phyloP scores from a whole-genome alignment of 1,140 invertebrate genomes.

The Melanaphis sacchari region DNA sequence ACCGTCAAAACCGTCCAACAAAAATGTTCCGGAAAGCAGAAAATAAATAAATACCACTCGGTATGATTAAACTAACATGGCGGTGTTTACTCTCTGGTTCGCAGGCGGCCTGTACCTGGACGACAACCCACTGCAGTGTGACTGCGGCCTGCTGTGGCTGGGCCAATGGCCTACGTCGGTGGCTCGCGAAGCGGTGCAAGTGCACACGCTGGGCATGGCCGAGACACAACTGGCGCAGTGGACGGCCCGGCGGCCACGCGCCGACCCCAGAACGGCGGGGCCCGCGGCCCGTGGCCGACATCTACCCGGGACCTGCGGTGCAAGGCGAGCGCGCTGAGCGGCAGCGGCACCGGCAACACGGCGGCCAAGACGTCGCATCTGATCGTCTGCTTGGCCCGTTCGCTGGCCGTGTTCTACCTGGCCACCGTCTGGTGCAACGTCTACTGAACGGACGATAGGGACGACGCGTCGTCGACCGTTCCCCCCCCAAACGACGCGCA shows the following conservation, averaged over 20 bases:
- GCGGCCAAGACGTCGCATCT: constrained; percentile 48
- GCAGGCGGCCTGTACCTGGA: constrained; percentile 82
- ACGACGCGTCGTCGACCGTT: neutral
- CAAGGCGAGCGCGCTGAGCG: constrained; percentile 76
- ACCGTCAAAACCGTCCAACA: too few species aligned
- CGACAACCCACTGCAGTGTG: constrained; percentile 84
- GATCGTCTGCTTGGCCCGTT: constrained; percentile 38
- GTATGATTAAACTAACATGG: neutral
- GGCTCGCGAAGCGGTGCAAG: constrained; percentile 81
- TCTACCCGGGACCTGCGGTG: constrained; percentile 77
- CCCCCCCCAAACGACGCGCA: neutral
- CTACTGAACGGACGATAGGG: neutral
- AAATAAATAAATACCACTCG: too few species aligned
- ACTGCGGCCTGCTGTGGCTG: constrained; percentile 87
- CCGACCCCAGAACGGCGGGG: constrained; percentile 69
- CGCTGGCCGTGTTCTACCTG: constrained; percentile 41
- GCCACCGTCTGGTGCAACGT: constrained; percentile 47
- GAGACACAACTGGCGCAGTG: constrained; percentile 66
- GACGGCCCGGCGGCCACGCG: constrained; percentile 68
- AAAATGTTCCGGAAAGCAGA: too few species aligned
- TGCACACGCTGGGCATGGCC: constrained; percentile 72
- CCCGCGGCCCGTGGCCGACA: constrained; percentile 71
- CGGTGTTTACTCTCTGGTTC: constrained; percentile 48
- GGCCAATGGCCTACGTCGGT: constrained; percentile 84
- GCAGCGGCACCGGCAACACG: constrained; percentile 57